Percentiles rank a stretch among this genome's conserved stretches.
phyloP scores from a whole-genome alignment of 2,888 invertebrate species.

The Toxonevra muliebris region DNA sequence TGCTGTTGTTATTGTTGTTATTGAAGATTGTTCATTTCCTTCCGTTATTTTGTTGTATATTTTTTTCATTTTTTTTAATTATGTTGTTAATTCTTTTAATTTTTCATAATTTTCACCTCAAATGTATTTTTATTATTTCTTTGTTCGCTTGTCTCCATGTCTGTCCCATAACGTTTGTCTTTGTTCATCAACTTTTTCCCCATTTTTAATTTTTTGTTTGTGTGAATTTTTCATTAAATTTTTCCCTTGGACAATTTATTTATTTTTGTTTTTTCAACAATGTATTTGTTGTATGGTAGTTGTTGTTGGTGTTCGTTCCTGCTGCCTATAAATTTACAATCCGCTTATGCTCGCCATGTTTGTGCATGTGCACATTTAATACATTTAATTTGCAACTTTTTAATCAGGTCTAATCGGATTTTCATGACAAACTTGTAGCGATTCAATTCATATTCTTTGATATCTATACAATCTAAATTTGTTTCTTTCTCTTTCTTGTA shows the following conservation, averaged over 20 bases:
- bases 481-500: not conserved
- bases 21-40: conserved; percentile 13
- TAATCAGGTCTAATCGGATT: conserved; percentile 57
- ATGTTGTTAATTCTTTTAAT: conserved; percentile 37
- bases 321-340: conserved; percentile 41
- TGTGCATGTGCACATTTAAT: conserved; percentile 52
- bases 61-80: conserved; percentile 46
- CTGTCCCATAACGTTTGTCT: no score
- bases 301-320: no score
- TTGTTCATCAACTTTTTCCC: no score
- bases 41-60: conserved; percentile 13
- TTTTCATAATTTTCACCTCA: conserved; percentile 37
- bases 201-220: no score
- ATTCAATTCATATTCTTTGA: conserved; percentile 33
- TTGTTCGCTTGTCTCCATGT: no score
- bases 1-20: conserved; percentile 2
- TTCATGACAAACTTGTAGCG: conserved; percentile 45
- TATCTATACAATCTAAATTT: conserved; percentile 7
- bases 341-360: conserved; percentile 52
- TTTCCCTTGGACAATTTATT: conserved; percentile 8
- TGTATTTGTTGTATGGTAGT: no score
- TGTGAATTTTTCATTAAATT: no score
- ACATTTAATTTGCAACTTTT: conserved; percentile 55
- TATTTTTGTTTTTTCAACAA: not conserved
- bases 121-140: not conserved